phyloP scores from a whole-genome alignment of 2,888 invertebrate species.

The Patella pellucida region DNA sequence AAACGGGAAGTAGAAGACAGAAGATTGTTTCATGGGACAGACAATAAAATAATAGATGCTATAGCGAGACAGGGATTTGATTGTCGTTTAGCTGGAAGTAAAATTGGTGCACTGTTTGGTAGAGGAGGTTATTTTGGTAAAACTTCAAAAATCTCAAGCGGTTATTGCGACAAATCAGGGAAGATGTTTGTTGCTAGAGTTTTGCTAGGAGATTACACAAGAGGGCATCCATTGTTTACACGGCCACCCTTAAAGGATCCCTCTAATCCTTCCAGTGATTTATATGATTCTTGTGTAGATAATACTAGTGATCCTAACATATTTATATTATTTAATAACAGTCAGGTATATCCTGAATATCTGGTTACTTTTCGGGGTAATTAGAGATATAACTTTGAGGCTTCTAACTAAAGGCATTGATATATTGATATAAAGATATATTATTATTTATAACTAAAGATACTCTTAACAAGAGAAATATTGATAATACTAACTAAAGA shows the following conservation, averaged over 20 bases:
- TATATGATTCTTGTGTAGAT: slow-evolving; percentile 5
- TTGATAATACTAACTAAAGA: too few species aligned
- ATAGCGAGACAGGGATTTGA: background rate
- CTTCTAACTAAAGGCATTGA: too few species aligned
- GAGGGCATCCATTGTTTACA: background rate
- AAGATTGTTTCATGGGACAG: slow-evolving; percentile 1
- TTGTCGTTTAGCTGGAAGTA: background rate
- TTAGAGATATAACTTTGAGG: too few species aligned
- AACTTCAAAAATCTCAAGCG: background rate
- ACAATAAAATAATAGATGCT: background rate
- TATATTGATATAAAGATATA: too few species aligned
- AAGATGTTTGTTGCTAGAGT: background rate
- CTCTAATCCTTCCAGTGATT: background rate
- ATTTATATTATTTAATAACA: background rate
- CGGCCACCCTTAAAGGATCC: background rate
- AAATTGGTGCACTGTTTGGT: background rate
- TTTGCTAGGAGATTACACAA: background rate
- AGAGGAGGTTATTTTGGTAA: background rate
- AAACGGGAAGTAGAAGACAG: background rate
- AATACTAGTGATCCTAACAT: background rate
- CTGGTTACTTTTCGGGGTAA: background rate
- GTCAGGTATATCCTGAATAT: background rate
- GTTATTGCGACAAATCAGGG: background rate
- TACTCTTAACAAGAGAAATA: too few species aligned
- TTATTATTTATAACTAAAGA: too few species aligned